Conservation (phyloP, 2,113 vertebrate genomes). For the Xenus cinereus region DNA sequence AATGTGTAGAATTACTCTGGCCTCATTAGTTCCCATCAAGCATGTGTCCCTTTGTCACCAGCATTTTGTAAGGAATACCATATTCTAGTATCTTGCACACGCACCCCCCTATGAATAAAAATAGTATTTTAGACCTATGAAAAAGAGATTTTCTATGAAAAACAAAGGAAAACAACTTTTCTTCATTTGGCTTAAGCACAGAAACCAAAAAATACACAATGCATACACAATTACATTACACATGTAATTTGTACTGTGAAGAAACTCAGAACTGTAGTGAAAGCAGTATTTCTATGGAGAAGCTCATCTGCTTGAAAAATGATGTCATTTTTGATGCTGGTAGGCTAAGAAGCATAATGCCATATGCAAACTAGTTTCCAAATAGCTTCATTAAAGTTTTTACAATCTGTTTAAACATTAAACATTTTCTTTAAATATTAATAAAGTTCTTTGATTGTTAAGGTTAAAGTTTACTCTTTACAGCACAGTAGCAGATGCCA, state of each 20-base stretch:
- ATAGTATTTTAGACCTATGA: background rate
- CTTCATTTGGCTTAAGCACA: background rate
- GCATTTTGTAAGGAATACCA: background rate
- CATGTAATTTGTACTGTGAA: background rate
- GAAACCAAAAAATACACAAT: background rate
- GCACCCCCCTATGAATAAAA: background rate
- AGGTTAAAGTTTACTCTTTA: slow-evolving; percentile 25
- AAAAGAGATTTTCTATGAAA: background rate
- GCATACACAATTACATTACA: no score
- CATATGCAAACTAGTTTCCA: slow-evolving; percentile 28
- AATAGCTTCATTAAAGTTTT: slow-evolving; percentile 50
- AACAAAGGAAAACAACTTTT: background rate
- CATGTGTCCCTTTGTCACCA: background rate
- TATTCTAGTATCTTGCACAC: background rate
- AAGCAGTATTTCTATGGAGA: background rate
- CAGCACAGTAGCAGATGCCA: background rate
- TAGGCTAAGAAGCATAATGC: slow-evolving; percentile 20
- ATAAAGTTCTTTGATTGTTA: slow-evolving; percentile 24
- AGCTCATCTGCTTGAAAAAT: slow-evolving; percentile 6
- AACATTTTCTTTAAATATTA: slow-evolving; percentile 63
- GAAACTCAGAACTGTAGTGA: background rate
- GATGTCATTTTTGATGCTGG: background rate
- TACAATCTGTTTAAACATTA: slow-evolving; percentile 56
- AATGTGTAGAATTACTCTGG: background rate
- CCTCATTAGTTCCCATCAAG: background rate